Conservation (phyloP, 2,888 invertebrate species). For the Cancer borealis region DNA sequence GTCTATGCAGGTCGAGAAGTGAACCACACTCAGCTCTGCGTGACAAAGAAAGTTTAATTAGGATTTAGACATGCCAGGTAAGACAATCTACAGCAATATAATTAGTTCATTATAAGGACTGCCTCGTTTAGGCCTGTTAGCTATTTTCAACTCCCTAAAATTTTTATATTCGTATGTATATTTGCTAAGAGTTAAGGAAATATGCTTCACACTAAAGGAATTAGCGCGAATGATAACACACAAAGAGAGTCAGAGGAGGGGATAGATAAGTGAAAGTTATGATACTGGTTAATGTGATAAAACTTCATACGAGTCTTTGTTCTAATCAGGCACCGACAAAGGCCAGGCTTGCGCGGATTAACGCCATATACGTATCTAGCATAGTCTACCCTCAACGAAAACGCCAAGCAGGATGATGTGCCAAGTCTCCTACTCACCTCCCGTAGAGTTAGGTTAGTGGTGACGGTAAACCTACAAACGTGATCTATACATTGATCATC, state of each 20-base stretch:
- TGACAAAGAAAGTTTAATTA: background rate
- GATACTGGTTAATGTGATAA: background rate
- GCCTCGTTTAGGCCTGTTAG: too few relatives aligned
- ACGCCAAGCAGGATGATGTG: too few relatives aligned
- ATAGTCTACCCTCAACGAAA: too few relatives aligned
- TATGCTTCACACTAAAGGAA: background rate
- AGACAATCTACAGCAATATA: background rate
- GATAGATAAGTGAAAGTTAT: too few relatives aligned
- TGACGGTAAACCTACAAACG: too few relatives aligned
- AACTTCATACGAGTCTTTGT: background rate
- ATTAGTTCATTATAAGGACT: background rate
- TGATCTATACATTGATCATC: too few relatives aligned
- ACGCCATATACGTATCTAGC: background rate
- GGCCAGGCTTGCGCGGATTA: background rate
- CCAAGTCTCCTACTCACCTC: too few relatives aligned
- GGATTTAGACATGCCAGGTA: background rate
- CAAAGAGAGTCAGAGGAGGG: background rate
- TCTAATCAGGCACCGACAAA: background rate
- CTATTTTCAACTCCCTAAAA: too few relatives aligned
- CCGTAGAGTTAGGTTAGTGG: too few relatives aligned
- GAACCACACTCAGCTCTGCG: constrained; percentile 61
- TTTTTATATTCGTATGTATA: too few relatives aligned
- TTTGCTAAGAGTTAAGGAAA: background rate
- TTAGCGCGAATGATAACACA: background rate
- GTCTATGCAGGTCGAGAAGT: constrained; percentile 66